Evolutionary conservation across 2,113 vertebrate species (phyloP).

Genomic region (Calypte anna): DNA sequence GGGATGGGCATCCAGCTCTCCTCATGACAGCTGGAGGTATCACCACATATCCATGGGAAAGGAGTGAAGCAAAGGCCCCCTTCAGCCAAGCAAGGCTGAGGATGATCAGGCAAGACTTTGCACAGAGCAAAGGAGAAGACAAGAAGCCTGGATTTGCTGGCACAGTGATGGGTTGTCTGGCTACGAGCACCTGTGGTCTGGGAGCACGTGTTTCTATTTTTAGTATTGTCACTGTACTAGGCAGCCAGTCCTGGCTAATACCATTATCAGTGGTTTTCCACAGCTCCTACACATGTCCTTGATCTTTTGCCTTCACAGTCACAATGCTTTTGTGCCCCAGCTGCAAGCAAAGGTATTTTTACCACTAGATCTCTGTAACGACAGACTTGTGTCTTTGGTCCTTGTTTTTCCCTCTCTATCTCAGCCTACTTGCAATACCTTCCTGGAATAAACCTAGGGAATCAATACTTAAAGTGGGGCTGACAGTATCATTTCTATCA

Average conservation of each 20-base stretch:
- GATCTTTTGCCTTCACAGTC: neutral
- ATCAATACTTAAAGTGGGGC: fast-evolving
- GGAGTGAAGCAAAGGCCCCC: neutral
- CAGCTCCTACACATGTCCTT: neutral
- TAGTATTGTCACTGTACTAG: neutral
- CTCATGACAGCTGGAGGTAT: neutral
- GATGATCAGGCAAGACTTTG: neutral
- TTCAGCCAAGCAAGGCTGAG: neutral
- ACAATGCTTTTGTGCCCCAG: neutral
- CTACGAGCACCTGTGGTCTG: neutral
- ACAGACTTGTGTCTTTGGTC: neutral
- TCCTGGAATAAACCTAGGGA: neutral
- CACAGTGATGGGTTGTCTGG: neutral
- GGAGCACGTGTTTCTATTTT: neutral
- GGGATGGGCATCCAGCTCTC: neutral
- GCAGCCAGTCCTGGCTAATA: neutral
- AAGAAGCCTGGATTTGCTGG: fast-evolving
- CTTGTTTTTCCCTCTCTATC: neutral
- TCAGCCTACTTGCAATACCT: neutral
- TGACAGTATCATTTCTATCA: neutral
- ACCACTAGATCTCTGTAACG: neutral
- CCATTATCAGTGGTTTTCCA: neutral
- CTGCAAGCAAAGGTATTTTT: neutral
- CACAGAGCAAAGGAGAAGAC: neutral
- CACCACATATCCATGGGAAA: neutral